Base-by-base conservation (phyloP, 2,113 vertebrate genomes). In the Sebastes fasciatus region DNA sequence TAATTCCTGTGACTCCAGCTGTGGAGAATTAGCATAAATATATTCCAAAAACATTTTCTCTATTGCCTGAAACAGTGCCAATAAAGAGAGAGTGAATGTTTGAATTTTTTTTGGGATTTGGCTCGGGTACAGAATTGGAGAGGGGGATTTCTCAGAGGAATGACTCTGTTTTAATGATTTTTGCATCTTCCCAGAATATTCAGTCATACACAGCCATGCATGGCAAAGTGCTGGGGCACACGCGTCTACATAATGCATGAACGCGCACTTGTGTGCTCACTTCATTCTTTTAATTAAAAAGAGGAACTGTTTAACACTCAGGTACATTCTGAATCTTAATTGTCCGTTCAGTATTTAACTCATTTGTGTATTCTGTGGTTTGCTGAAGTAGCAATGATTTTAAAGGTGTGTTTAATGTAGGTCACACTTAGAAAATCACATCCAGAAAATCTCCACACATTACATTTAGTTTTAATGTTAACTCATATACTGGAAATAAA, bases 51-150 rank as follows among this genome's bases (percentile, higher is more conserved):
- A 75, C 57, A 80, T 82, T 86, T 82, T 77, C 69, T 89, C 62
- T 82, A 61, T 77, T 83, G 86, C 88, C 55, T 86, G 70, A 85
- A 89, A 90, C 71, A 16, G 64, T 42, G 79, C 69, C 43, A 90
- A 54, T 71, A 74, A 79, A 77, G 65, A 73, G 19, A 48, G 55
- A 60, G 57, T 65, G 72, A 80, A 66, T 89, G 86, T 91, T 84
- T 93, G 89, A 90, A 81, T 86, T 88, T 80, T 88, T 91, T 89
- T 23, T 74, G 88, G 90, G 77, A 92, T 88, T 91, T 91, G 85
- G 77, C 83, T 88, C 42, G 51, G 69, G 57, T 84, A 82, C 81
- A 87, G 73, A 84, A 78, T 76, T 82, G 40, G 70, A 80, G 66
- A 65, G 71, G 13, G 51, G 54, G 58, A 26, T 76, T 79, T 87